A percentile compares a stretch with the other conserved stretches of the same genome.
Evolutionary conservation across 1,140 invertebrate species (phyloP).

Genomic region (Aphaenogaster floridana): DNA sequence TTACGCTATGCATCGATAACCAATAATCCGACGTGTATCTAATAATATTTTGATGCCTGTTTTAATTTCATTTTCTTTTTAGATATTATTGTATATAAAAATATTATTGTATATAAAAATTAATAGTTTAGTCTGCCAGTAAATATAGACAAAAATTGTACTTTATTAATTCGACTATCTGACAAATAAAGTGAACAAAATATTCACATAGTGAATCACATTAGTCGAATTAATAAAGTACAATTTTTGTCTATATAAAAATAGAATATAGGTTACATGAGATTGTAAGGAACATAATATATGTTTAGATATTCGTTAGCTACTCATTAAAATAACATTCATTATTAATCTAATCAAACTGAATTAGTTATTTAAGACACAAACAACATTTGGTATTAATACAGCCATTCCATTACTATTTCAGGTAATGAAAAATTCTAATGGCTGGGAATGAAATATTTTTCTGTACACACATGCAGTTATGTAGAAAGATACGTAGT

Average conservation of each 20-base stretch:
- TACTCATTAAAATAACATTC: neutral
- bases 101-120: neutral
- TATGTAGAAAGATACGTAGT: neutral
- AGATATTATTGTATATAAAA: neutral
- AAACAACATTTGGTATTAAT: neutral
- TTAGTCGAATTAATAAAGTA: too few species aligned
- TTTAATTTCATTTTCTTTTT: neutral
- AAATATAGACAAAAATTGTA: too few species aligned
- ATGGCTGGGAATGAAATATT: neutral
- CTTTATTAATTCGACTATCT: too few species aligned
- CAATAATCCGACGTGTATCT: neutral
- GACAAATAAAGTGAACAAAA: too few species aligned
- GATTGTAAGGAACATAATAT: neutral
- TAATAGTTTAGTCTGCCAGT: too few species aligned
- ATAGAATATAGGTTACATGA: neutral
- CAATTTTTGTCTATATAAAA: neutral
- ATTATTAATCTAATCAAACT: neutral
- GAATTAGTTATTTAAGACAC: neutral
- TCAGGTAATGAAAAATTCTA: constrained; percentile 16
- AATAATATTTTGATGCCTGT: neutral
- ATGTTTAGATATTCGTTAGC: neutral
- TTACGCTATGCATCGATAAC: neutral
- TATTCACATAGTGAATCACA: too few species aligned
- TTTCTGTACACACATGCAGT: neutral
- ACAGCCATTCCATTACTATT: constrained; percentile 1